Percentiles rank a stretch among this genome's conserved stretches.
These are phyloP conservation scores for Cettia cetti DNA, from an alignment of 2,113 vertebrate species.

Conservation along the genomic window DNA sequence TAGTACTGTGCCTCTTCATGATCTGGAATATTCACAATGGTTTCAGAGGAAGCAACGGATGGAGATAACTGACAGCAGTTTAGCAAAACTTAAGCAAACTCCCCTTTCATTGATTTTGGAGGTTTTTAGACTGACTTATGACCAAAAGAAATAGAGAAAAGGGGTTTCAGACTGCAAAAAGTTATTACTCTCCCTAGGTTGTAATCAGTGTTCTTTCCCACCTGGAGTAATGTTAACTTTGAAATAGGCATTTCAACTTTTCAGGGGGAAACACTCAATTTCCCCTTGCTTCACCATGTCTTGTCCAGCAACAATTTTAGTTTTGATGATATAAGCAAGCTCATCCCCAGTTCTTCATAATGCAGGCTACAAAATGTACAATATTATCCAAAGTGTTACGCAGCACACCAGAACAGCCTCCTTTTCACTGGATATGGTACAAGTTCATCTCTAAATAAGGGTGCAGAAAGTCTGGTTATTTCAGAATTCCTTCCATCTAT, in stretches of 20 bases:
- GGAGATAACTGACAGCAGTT: not conserved
- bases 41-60: not conserved
- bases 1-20: not conserved
- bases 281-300: not conserved
- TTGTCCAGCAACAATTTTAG: not conserved
- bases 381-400: not conserved
- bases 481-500: not conserved
- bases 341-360: not conserved
- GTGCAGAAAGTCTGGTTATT: not conserved
- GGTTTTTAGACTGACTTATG: not conserved
- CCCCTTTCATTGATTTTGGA: not conserved
- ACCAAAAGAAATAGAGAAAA: not conserved
- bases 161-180: not conserved
- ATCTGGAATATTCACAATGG: not conserved
- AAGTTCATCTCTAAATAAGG: not conserved
- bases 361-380: not conserved
- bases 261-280: not conserved
- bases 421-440: not conserved
- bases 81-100: not conserved
- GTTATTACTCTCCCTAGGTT: not conserved
- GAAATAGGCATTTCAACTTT: not conserved
- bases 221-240: not conserved
- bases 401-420: not conserved
- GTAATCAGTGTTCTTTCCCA: not conserved
- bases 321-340: not conserved